phyloP scores from a whole-genome alignment of 2,113 vertebrate genomes.

The Arizona elegans region DNA sequence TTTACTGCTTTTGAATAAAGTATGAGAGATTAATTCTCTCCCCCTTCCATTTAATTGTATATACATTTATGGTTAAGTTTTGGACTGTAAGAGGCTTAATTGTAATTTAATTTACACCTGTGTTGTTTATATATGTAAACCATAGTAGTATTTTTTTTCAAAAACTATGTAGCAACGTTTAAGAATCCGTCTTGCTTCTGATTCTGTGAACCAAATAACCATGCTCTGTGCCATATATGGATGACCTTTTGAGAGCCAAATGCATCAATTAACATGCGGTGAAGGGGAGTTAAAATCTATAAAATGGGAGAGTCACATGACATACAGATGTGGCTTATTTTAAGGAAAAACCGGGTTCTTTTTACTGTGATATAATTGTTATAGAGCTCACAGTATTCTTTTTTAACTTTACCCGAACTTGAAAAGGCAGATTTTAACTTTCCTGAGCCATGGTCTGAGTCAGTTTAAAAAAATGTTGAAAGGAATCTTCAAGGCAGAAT shows the following conservation, averaged over 20 bases:
- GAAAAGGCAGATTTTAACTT: background rate
- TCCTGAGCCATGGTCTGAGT: background rate
- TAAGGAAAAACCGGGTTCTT: background rate
- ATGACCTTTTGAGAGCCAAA: background rate
- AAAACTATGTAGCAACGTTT: background rate
- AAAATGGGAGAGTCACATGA: background rate
- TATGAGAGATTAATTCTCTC: background rate
- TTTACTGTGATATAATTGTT: background rate
- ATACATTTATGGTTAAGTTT: background rate
- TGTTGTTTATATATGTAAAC: background rate
- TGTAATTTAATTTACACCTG: background rate
- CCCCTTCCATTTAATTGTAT: background rate
- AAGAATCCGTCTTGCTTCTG: background rate
- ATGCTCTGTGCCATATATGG: background rate
- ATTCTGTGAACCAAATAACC: background rate
- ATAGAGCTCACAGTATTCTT: background rate
- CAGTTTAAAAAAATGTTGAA: background rate
- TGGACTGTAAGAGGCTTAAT: background rate
- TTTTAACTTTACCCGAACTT: background rate
- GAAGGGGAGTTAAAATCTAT: background rate
- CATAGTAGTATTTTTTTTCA: background rate
- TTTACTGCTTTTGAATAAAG: background rate
- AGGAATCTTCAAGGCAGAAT: background rate
- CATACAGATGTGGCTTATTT: background rate
- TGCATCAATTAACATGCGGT: background rate